Base-by-base conservation (phyloP, 1,140 invertebrate species). In the Metopolophium dirhodum region DNA sequence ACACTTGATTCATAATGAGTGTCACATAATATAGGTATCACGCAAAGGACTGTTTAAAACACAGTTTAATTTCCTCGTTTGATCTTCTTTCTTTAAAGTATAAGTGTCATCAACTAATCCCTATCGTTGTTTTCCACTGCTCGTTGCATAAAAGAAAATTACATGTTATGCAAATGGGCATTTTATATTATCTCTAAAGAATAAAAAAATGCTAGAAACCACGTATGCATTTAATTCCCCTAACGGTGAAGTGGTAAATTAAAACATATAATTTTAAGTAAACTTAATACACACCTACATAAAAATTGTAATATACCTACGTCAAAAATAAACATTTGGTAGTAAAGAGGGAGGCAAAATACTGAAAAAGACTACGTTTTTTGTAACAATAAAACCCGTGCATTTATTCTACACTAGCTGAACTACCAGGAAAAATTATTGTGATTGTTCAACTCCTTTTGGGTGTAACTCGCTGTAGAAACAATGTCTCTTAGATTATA, bases 1-100 rank as follows among this genome's bases (percentile, higher is more conserved):
- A 41, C 88, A 54, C 88, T 89, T 37, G 88, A 89, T 89, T 57
- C 88, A 37, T 89, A 57, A 89, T 26, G 35, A 89, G 35, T 57
- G 35, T 49, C 47, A 49, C 6, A 47, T 47, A 87, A 47, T 47
- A 87, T 87, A n/a, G n/a, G n/a, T n/a, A n/a, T 11, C n/a, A 87
- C 1, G 30, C 26, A 47, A 87, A 49, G 14, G 20, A 87, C 86
- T 57, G 51, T 89, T 26, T 89, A 41, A 9, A 41, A 37, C 51
- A 41, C 35, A 89, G 37, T 57, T 57, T 89, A 89, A 57, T 89
- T 23, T 51, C 18, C n/a, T 54, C 88, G 18, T 89, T 89, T 89
- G 88, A 89, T 89, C 88, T 57, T 37, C 35, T 89, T 54, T 54
- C 22, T 51, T 89, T 35, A 14, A 41, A 57, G 23, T 57, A 26